Evolutionary conservation across 2,888 invertebrate genomes (phyloP).

Genomic region (Siphlonurus alternatus): DNA sequence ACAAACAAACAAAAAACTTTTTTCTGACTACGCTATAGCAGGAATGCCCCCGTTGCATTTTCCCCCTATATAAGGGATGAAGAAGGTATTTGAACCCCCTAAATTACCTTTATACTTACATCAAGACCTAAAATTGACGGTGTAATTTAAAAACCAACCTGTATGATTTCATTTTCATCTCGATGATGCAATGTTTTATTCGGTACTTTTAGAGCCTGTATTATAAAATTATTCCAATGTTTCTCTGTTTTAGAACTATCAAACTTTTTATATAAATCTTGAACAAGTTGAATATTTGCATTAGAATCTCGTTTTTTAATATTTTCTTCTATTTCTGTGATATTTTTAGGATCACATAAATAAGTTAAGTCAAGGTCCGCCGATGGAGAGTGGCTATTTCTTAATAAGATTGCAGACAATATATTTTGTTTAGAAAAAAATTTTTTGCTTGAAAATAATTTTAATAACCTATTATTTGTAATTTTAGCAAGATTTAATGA

Average conservation of each 20-base stretch:
- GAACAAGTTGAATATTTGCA: conserved; percentile 43
- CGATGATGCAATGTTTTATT: conserved; percentile 46
- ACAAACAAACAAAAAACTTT: too few relatives aligned
- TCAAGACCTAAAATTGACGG: too few relatives aligned
- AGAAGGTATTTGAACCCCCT: too few relatives aligned
- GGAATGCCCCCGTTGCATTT: too few relatives aligned
- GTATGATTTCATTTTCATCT: conserved; percentile 39
- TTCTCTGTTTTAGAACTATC: conserved; percentile 9
- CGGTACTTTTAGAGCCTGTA: conserved; percentile 50
- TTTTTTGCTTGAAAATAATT: neutral
- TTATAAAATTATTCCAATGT: conserved; percentile 12
- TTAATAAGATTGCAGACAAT: neutral
- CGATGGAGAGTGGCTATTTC: conserved; percentile 10
- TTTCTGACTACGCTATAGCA: too few relatives aligned
- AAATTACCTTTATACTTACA: too few relatives aligned
- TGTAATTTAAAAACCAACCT: conserved; percentile 31
- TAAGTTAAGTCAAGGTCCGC: conserved; percentile 41
- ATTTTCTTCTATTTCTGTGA: conserved; percentile 42
- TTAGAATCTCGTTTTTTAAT: conserved; percentile 47
- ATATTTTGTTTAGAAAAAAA: neutral
- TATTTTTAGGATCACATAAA: conserved; percentile 41
- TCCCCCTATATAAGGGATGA: too few relatives aligned
- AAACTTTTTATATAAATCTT: conserved; percentile 29
- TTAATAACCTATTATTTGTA: neutral
- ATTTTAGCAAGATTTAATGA: neutral